These are phyloP conservation scores for Aradophagus sp. DNA, from an alignment of 1,140 invertebrate species.

Conservation along the genomic window DNA sequence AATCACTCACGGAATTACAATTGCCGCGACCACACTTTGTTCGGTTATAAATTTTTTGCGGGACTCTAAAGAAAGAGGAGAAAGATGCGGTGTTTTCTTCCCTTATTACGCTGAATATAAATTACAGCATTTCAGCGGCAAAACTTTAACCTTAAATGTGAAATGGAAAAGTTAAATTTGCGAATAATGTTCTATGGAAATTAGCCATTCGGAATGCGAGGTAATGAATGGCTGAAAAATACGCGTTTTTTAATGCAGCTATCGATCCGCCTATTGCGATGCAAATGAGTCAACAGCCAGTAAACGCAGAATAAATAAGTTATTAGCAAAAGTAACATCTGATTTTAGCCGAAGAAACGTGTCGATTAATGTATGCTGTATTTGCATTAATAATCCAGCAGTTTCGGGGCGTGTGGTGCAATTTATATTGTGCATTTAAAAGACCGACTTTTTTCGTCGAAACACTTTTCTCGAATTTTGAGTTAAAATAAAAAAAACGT, in stretches of 20 bases:
- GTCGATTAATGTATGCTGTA: conserved; percentile 10
- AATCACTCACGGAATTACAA: not conserved
- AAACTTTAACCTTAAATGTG: conserved; percentile 40
- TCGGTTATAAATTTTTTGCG: conserved; percentile 13
- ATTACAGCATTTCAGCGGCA: conserved; percentile 36
- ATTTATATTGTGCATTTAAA: conserved; percentile 20
- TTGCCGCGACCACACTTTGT: not conserved
- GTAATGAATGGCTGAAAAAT: conserved; percentile 41
- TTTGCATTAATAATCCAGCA: conserved; percentile 42
- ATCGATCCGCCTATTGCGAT: conserved; percentile 34
- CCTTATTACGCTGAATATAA: conserved; percentile 44
- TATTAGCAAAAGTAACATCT: conserved; percentile 23
- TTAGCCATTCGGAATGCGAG: conserved; percentile 29
- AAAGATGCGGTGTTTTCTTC: conserved; percentile 17
- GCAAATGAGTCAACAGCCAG: conserved; percentile 17
- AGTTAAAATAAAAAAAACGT: conserved; percentile 13
- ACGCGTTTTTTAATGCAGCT: conserved; percentile 28
- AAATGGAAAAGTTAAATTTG: conserved; percentile 42
- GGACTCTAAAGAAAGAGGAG: conserved; percentile 7
- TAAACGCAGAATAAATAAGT: conserved; percentile 31
- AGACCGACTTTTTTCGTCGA: conserved; percentile 9
- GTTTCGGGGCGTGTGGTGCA: conserved; percentile 10
- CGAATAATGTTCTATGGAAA: conserved; percentile 43
- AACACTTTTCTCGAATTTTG: not conserved
- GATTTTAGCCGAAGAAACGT: conserved; percentile 9